Conservation (phyloP, 2,797 vertebrate genomes). For the Lacerta bilineata region DNA sequence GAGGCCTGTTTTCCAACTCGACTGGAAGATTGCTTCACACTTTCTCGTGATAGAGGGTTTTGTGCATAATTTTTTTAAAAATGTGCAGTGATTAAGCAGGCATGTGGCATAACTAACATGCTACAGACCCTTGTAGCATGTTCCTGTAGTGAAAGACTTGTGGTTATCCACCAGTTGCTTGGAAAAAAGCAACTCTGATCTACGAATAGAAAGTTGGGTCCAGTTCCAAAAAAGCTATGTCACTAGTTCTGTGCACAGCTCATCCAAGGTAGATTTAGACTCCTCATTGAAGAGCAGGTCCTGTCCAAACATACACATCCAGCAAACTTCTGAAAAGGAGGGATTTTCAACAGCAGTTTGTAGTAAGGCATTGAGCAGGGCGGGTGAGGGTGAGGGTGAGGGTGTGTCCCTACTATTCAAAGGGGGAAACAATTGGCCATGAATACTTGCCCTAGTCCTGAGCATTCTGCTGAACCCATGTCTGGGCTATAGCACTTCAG, state of each 20-base stretch:
- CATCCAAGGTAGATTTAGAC: neutral
- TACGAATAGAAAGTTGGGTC: neutral
- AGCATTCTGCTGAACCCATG: neutral
- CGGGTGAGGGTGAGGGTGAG: no score
- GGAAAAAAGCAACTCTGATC: neutral
- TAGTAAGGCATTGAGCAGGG: neutral
- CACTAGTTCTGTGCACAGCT: neutral
- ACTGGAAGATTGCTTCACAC: no score
- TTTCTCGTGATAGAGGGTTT: neutral
- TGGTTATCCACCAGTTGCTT: neutral
- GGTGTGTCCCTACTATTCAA: neutral
- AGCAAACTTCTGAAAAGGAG: neutral
- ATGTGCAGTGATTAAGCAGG: neutral
- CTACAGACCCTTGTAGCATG: neutral
- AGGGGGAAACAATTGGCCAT: no score
- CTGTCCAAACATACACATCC: no score
- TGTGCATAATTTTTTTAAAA: no score
- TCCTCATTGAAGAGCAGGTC: neutral
- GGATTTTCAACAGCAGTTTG: neutral
- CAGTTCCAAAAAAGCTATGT: neutral
- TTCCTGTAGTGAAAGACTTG: neutral
- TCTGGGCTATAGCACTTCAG: neutral
- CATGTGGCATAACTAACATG: neutral
- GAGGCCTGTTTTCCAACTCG: neutral
- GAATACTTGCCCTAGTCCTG: neutral